A percentile compares a stretch with the other conserved stretches of the same genome.
Evolutionary conservation across 2,888 invertebrate genomes (phyloP).

Genomic region (Erebia aethiops): DNA sequence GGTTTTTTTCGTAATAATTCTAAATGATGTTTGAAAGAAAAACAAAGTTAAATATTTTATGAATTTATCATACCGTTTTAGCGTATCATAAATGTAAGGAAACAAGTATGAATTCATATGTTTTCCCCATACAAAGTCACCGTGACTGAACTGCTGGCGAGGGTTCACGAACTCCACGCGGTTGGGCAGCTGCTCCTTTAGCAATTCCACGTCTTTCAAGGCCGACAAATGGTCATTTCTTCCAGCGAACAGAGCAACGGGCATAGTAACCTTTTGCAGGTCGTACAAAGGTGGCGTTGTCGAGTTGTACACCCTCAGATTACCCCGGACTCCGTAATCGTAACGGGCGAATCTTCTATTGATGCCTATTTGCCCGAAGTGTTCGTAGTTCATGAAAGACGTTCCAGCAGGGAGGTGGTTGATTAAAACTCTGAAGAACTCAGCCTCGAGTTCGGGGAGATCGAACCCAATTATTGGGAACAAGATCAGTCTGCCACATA

Average conservation of each 20-base stretch:
- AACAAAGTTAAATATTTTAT: slow-evolving; percentile 4
- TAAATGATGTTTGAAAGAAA: no score
- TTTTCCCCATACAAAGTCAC: slow-evolving; percentile 44
- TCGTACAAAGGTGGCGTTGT: slow-evolving; percentile 52
- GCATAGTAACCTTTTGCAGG: slow-evolving; percentile 51
- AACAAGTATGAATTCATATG: slow-evolving; percentile 40
- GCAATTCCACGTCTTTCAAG: slow-evolving; percentile 46
- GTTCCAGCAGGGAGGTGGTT: slow-evolving; percentile 54
- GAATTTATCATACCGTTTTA: not conserved
- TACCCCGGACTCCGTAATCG: slow-evolving; percentile 50
- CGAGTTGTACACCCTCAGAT: slow-evolving; percentile 48
- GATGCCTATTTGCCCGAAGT: slow-evolving; percentile 48
- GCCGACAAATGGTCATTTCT: slow-evolving; percentile 52
- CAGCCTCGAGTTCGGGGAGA: not conserved
- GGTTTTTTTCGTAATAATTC: no score
- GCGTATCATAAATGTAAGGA: slow-evolving; percentile 33
- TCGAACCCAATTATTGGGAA: slow-evolving; percentile 5
- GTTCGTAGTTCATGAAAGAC: slow-evolving; percentile 51
- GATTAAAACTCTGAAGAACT: slow-evolving; percentile 24
- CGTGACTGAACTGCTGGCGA: slow-evolving; percentile 40
- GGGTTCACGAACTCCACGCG: slow-evolving; percentile 40
- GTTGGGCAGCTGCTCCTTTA: slow-evolving; percentile 49
- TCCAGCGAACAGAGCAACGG: slow-evolving; percentile 48
- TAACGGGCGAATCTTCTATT: slow-evolving; percentile 48
- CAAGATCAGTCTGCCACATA: not conserved